Evolutionary conservation across 2,113 vertebrate genomes (phyloP).

Genomic region (Parus major): DNA sequence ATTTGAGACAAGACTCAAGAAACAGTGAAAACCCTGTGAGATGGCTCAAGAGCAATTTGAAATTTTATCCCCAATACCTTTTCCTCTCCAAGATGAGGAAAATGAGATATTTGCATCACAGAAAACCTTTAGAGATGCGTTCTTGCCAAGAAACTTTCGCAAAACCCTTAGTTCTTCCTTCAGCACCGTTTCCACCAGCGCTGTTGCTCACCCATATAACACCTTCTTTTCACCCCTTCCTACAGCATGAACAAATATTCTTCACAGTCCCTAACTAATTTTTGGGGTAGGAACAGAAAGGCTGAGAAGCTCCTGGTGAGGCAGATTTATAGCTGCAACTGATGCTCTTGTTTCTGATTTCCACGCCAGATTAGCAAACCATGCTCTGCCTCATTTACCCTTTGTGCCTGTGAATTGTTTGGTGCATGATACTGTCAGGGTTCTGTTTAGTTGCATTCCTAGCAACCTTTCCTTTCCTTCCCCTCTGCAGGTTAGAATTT

Average conservation of each 20-base stretch:
- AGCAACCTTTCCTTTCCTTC: not conserved
- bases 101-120: not conserved
- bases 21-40: not conserved
- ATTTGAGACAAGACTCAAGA: not conserved
- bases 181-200: not conserved
- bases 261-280: not conserved
- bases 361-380: not conserved
- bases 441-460: not conserved
- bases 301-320: not conserved
- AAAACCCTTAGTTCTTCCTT: not conserved
- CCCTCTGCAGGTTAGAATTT: not conserved
- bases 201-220: not conserved
- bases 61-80: not conserved
- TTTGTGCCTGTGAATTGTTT: not conserved
- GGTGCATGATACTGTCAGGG: not conserved
- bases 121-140: not conserved
- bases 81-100: not conserved
- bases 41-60: not conserved
- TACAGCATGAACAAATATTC: conserved; percentile 13
- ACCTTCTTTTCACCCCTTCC: conserved; percentile 6
- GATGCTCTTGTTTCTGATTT: not conserved
- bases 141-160: not conserved
- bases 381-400: not conserved
- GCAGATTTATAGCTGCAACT: not conserved
- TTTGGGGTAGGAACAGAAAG: not conserved